Evolutionary conservation across 2,113 vertebrate genomes (phyloP).

Genomic region (Solea solea): DNA sequence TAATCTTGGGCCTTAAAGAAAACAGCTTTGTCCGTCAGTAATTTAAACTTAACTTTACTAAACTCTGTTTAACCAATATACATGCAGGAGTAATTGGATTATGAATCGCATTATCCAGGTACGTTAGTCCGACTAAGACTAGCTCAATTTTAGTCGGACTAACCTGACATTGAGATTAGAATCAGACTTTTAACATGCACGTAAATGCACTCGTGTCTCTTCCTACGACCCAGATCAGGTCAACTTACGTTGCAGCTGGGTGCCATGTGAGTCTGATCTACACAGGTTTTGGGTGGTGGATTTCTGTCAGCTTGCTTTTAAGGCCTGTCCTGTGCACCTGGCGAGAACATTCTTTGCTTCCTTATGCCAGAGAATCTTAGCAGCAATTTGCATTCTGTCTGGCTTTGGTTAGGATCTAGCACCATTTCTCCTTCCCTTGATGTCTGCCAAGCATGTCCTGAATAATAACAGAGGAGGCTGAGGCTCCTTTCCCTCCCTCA

Average conservation of each 20-base stretch:
- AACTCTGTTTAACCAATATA: no score
- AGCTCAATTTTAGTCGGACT: no score
- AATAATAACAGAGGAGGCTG: constrained; percentile 50
- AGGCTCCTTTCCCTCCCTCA: constrained; percentile 24
- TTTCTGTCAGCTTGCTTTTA: constrained; percentile 30
- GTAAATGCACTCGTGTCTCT: neutral
- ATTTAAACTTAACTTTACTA: no score
- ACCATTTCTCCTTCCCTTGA: constrained; percentile 45
- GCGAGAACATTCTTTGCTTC: constrained; percentile 26
- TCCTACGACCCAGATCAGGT: neutral
- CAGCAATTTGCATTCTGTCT: constrained; percentile 47
- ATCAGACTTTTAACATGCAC: no score
- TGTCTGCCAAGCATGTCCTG: constrained; percentile 56
- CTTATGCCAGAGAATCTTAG: constrained; percentile 48
- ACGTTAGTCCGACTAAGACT: no score
- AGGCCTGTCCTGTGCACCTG: constrained; percentile 34
- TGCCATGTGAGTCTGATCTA: constrained; percentile 27
- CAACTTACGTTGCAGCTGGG: constrained; percentile 22
- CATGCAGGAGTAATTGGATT: no score
- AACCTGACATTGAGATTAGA: no score
- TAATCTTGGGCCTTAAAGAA: no score
- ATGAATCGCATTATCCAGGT: no score
- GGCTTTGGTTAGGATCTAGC: constrained; percentile 40
- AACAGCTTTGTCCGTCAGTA: no score
- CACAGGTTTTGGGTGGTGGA: constrained; percentile 31